Percentiles rank a stretch among this genome's conserved stretches.
Evolutionary conservation across 2,797 vertebrate species (phyloP).

Genomic region (Coregonus ussuriensis): DNA sequence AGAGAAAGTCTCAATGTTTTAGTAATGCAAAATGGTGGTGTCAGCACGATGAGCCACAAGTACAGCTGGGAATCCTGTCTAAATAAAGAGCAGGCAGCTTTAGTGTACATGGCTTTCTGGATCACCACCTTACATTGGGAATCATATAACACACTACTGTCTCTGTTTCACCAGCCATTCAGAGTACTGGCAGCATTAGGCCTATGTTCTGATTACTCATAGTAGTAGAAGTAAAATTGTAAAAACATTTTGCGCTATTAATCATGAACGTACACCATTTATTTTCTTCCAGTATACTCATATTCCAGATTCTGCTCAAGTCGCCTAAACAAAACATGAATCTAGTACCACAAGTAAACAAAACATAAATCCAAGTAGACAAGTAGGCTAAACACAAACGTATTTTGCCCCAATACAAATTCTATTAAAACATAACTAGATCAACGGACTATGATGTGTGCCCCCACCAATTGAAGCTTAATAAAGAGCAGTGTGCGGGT

Average conservation of each 20-base stretch:
- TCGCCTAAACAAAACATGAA: slow-evolving; percentile 4
- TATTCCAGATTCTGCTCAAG: neutral
- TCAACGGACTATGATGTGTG: slow-evolving; percentile 14
- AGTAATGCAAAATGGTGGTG: slow-evolving; percentile 15
- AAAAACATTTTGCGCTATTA: neutral
- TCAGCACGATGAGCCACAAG: slow-evolving; percentile 17
- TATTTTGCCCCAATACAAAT: slow-evolving; percentile 24
- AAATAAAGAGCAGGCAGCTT: slow-evolving; percentile 28
- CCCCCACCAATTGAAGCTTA: slow-evolving; percentile 15
- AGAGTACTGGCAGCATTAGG: neutral
- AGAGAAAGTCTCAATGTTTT: neutral
- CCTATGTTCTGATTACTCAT: neutral
- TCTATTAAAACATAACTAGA: slow-evolving; percentile 33
- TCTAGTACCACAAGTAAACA: neutral
- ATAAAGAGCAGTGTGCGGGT: no score
- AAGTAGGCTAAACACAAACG: neutral
- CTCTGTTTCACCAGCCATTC: neutral
- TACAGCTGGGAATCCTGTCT: slow-evolving; percentile 13
- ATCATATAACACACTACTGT: neutral
- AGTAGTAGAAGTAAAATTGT: neutral
- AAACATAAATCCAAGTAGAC: no score
- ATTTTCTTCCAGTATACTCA: neutral
- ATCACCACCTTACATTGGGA: slow-evolving; percentile 11
- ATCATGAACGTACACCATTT: slow-evolving; percentile 3
- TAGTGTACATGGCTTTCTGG: slow-evolving; percentile 5